These are phyloP conservation scores for Hemitrygon akajei DNA, from an alignment of 2,797 vertebrate genomes.

Conservation along the genomic window DNA sequence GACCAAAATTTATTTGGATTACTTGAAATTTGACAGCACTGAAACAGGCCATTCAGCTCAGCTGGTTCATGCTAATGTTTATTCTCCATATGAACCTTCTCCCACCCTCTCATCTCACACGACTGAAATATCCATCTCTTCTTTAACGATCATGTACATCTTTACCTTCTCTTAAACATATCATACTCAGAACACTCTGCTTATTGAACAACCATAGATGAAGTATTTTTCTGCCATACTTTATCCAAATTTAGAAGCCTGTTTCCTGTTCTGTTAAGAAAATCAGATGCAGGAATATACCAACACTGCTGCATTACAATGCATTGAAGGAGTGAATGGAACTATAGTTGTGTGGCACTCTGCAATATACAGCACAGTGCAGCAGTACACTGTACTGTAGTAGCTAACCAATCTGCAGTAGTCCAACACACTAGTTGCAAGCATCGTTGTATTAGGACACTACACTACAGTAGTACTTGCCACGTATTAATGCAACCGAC, in stretches of 20 bases:
- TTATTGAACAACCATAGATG: neutral
- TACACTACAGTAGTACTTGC: too few species aligned
- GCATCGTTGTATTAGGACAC: too few species aligned
- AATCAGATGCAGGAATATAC: neutral
- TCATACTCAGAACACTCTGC: neutral
- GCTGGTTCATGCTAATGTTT: neutral
- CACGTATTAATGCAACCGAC: too few species aligned
- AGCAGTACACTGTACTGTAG: too few species aligned
- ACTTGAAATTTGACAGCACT: neutral
- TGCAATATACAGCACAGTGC: too few species aligned
- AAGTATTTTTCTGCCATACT: neutral
- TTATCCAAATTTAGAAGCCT: neutral
- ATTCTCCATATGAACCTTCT: neutral
- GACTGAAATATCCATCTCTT: neutral
- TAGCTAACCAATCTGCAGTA: too few species aligned
- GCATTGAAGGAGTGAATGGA: too few species aligned
- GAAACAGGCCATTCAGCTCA: neutral
- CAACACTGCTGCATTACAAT: too few species aligned
- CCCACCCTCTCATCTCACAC: neutral
- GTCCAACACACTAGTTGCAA: too few species aligned
- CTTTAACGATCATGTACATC: neutral
- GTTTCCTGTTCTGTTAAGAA: neutral
- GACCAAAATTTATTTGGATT: constrained; percentile 2
- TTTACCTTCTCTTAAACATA: neutral
- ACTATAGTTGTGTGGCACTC: too few species aligned